Percentiles rank a stretch among this genome's conserved stretches.
These are phyloP conservation scores for Ectemnius cavifrons DNA, from an alignment of 2,888 invertebrate species.

Conservation along the genomic window DNA sequence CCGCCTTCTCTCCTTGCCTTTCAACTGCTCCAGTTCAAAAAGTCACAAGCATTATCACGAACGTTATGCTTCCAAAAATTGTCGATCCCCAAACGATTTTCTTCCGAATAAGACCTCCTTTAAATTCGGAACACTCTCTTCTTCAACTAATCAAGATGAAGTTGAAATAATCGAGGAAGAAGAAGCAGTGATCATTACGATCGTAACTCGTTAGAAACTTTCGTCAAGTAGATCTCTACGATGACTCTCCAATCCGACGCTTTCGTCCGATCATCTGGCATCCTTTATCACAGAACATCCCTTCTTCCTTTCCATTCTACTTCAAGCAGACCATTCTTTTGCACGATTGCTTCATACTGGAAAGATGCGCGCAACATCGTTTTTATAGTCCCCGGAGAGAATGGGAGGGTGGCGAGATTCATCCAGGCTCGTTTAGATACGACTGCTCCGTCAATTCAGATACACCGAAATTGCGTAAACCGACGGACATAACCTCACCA, in stretches of 20 bases:
- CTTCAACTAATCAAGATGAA: neutral
- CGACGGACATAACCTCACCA: constrained; percentile 63
- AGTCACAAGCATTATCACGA: neutral
- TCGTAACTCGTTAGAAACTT: neutral
- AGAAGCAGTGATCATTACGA: no score
- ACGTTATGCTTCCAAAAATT: neutral
- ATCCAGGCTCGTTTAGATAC: constrained; percentile 69
- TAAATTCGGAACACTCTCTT: neutral
- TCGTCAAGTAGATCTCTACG: neutral
- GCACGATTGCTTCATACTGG: constrained; percentile 29
- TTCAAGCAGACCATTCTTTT: constrained; percentile 13
- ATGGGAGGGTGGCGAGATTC: constrained; percentile 57
- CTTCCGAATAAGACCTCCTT: neutral
- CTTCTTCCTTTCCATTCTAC: constrained; percentile 16
- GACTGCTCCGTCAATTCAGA: constrained; percentile 64
- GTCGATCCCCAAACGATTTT: neutral
- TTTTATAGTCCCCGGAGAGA: constrained; percentile 54
- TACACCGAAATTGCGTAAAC: constrained; percentile 68
- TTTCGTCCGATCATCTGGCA: constrained; percentile 23
- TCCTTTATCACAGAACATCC: constrained; percentile 2
- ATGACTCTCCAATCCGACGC: neutral
- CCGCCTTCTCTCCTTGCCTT: constrained; percentile 14
- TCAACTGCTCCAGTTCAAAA: neutral
- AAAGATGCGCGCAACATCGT: constrained; percentile 50
- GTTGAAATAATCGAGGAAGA: neutral